Evolutionary conservation across 2,113 vertebrate genomes (phyloP), one percentile per base, ranked within the genome.

Genomic region (Merops nubicus): DNA sequence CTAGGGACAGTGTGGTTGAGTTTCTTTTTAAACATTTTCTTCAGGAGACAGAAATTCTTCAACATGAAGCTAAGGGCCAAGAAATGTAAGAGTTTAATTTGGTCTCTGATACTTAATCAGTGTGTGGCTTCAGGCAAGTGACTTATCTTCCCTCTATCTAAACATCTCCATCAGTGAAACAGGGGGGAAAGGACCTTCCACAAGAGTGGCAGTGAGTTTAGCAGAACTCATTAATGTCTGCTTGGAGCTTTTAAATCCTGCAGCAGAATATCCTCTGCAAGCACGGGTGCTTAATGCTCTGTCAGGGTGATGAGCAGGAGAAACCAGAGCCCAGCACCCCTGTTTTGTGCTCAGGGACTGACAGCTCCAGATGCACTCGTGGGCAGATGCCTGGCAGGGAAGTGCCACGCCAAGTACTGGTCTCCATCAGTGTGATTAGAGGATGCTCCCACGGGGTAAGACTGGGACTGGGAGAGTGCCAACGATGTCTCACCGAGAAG

Each of bases 81-180:
- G 96, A 93, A 74, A 92, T 81, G 95, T 92, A 95, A 96, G 72
- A 64, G 85, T 91, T 94, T 97, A 95, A 95, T 96, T 96, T 91
- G 92, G 88, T 94, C 88, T 95, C 90, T 87, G 95, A 94, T 93
- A 93, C 64, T 94, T 85, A 89, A 86, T 96, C 95, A 94, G 92
- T 28, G 47, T 85, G 56, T 21, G 70, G 59, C 92, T 93, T 87
- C 59, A 56, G 96, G 95, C 91, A 64, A 96, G 91, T 43, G 96
- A 93, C 95, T 96, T 96, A 89, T 96, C 79, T 96, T 93, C 15
- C 64, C 88, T 94, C 82, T 91, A 88, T 94, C 95, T 94, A 83
- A 96, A 80, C 4, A 17, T 74, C 88, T 91, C 2, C 79, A 48
- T 21, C 83, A 51, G 88, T 87, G 91, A 42, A 93, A 80, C 64